Conservation (phyloP, 2,797 vertebrate species). For the Enteromius treurensis region DNA sequence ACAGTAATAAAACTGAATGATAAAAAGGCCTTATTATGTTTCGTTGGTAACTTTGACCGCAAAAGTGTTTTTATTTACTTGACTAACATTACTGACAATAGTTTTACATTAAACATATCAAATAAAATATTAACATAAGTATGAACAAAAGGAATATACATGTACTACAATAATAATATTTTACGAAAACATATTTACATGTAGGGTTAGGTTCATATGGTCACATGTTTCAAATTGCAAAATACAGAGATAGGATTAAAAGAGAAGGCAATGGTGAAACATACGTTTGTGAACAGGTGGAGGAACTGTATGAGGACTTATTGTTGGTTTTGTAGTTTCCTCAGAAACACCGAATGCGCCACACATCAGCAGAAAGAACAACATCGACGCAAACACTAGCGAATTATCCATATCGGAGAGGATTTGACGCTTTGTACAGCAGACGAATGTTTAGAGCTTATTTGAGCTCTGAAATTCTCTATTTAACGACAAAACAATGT, state of each 20-base stretch:
- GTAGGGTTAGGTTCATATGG: no score
- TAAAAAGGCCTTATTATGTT: neutral
- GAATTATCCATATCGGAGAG: neutral
- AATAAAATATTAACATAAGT: neutral
- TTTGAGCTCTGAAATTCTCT: neutral
- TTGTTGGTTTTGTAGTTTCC: neutral
- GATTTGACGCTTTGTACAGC: neutral
- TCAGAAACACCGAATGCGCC: neutral
- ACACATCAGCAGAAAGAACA: neutral
- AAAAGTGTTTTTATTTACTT: no score
- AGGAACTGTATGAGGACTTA: neutral
- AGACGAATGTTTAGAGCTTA: neutral
- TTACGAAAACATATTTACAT: neutral
- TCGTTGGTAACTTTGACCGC: no score
- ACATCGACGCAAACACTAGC: neutral
- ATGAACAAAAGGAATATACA: no score
- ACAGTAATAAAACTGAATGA: neutral
- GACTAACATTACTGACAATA: neutral
- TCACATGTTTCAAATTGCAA: neutral
- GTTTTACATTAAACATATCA: neutral
- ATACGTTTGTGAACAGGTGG: slow-evolving; percentile 19
- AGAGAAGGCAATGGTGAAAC: neutral
- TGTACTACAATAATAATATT: no score
- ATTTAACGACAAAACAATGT: neutral
- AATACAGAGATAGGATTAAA: no score